Conservation (phyloP, 2,888 invertebrate genomes). For the Pecten maximus region DNA sequence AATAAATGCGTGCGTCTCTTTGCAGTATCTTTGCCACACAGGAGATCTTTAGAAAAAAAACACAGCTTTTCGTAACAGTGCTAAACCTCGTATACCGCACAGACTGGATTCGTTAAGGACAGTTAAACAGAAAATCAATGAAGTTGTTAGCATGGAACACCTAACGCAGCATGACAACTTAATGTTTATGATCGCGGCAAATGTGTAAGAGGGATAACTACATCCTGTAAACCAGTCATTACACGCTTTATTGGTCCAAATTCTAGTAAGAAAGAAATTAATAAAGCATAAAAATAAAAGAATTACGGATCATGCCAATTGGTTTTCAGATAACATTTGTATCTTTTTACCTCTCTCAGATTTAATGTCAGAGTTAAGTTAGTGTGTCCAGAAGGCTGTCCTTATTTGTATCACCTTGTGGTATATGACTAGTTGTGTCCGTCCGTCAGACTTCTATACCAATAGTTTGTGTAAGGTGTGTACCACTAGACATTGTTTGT, state of each 20-base stretch:
- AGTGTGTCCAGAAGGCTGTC: neutral
- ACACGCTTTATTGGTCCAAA: neutral
- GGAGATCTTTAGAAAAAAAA: neutral
- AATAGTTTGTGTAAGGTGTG: no score
- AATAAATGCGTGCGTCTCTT: neutral
- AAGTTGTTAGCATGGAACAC: neutral
- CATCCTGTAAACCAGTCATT: neutral
- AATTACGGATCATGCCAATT: neutral
- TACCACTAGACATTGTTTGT: no score
- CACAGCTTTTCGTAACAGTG: neutral
- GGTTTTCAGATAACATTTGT: neutral
- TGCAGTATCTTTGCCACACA: neutral
- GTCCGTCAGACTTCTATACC: no score
- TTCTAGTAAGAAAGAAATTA: neutral
- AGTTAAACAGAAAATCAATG: conserved; percentile 13
- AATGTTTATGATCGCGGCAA: neutral
- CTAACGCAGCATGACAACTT: neutral
- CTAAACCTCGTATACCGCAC: neutral
- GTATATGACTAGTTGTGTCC: no score
- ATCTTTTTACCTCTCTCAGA: neutral
- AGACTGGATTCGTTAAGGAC: neutral
- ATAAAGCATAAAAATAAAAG: conserved; percentile 11
- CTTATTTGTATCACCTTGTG: no score
- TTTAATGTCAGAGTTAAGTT: neutral
- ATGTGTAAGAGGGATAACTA: neutral